phyloP scores from a whole-genome alignment of 2,888 invertebrate genomes.

The Taenaris catops region DNA sequence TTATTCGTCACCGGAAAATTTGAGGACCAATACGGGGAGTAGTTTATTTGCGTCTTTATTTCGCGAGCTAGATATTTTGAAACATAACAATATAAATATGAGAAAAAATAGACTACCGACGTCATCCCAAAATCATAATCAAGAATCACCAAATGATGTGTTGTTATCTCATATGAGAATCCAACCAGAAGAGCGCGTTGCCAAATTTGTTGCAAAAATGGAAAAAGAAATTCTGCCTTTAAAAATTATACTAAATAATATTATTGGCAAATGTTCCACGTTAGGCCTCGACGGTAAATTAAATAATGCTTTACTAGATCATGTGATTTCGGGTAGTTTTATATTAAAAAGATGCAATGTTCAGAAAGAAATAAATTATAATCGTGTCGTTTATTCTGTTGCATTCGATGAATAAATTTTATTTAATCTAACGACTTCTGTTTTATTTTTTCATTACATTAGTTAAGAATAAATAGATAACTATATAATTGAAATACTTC shows the following conservation, averaged over 20 bases:
- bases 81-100: background rate
- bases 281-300: too few species aligned
- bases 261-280: conserved; percentile 43
- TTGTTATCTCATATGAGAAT: conserved; percentile 24
- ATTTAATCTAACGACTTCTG: too few species aligned
- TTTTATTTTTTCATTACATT: too few species aligned
- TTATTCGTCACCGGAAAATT: too few species aligned
- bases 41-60: background rate
- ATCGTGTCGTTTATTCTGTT: conserved; percentile 64
- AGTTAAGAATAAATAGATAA: too few species aligned
- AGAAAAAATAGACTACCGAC: background rate
- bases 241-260: conserved; percentile 46
- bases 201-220: conserved; percentile 42
- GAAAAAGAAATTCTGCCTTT: conserved; percentile 56
- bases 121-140: background rate
- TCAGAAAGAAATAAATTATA: conserved; percentile 34
- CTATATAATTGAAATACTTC: too few species aligned
- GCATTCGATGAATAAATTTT: conserved; percentile 42
- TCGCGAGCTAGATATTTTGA: conserved; percentile 3
- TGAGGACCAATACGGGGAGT: background rate
- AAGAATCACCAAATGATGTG: conserved; percentile 2
- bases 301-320: conserved; percentile 10
- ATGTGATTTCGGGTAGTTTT: too few species aligned
- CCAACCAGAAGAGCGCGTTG: conserved; percentile 44
- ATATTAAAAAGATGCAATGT: conserved; percentile 9